Conservation (phyloP, 2,888 invertebrate genomes). For the Synanthedon andrenaeformis region DNA sequence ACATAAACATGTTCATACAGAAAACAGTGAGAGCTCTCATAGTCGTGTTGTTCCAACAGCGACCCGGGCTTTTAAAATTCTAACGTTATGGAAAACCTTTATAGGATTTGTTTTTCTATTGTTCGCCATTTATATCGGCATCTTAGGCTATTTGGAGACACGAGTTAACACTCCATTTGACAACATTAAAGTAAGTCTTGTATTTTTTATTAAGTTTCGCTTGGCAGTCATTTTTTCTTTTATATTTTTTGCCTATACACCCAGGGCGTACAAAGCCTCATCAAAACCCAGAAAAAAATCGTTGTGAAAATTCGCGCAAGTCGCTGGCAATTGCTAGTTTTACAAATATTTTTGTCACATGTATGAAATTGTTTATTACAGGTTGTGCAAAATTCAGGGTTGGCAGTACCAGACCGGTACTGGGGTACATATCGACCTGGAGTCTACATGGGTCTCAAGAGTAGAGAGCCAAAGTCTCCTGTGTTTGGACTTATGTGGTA, state of each 20-base stretch:
- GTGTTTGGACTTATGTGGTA: constrained; percentile 98
- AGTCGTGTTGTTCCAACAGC: constrained; percentile 26
- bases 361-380: constrained; percentile 22
- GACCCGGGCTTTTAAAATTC: constrained; percentile 23
- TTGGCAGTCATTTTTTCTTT: no score
- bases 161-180: constrained; percentile 88
- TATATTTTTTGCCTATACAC: not conserved
- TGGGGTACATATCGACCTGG: constrained; percentile 96
- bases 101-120: constrained; percentile 73
- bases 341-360: no score
- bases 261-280: no score
- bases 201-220: not conserved
- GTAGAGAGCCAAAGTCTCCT: constrained; percentile 87
- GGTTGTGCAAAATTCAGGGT: constrained; percentile 78
- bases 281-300: not conserved
- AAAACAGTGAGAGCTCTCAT: constrained; percentile 40
- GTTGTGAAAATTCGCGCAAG: no score
- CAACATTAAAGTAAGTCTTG: constrained; percentile 74
- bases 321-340: no score
- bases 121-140: constrained; percentile 81
- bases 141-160: constrained; percentile 87
- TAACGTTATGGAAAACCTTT: constrained; percentile 70
- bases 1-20: constrained; percentile 27
- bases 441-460: constrained; percentile 91
- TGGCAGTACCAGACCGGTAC: constrained; percentile 81